Base-by-base conservation (phyloP, 2,888 invertebrate genomes). In the Gryllus longicercus region DNA sequence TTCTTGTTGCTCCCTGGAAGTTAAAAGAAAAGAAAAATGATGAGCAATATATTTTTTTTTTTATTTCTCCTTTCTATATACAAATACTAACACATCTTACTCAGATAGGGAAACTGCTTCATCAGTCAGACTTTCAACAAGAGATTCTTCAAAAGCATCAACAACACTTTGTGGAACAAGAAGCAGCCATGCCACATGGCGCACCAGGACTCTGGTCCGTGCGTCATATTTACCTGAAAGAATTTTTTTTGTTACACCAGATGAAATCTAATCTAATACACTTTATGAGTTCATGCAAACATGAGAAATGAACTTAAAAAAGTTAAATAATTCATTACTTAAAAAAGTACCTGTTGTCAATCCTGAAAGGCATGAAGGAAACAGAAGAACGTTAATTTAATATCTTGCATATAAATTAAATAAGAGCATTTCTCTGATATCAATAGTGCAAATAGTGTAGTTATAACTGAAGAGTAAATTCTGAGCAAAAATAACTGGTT, bases 161-260 rank as follows among this genome's bases (percentile, higher is more conserved):
- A 92, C 88, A 63, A 88, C 85, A 79, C 89, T 88, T 85, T 88
- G 88, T 74, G 88, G 87, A 18, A 91, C 89, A 63, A 88, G 86
- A 77, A 92, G 86, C 77, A 90, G 86, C 84, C 88, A 88, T 23
- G 90, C 86, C 50, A 91, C 85, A 83, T 90, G 88, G 81, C 90
- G 88, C 76, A 91, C 88, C 76, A 92, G 85, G 50, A 91, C 90
- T 82, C 92, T 86, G 86, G 90, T 88, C 76, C 92, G 86, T 74
- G 91, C 89, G 86, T 92, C 92, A 86, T 92, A 92, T 83, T 88
- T 88, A 76, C 92, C 92, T 91, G 84, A 77, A 50, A 76, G 8
- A 8, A 25, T 25, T 23, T 23, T n/a, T 16, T 76, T 38, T 21
- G 76, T 76, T 76, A 21, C 76, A 76, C 16, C 5, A 14, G 25